Evolutionary conservation across 2,888 invertebrate species (phyloP).

Genomic region (Leptura quadrifasciata): DNA sequence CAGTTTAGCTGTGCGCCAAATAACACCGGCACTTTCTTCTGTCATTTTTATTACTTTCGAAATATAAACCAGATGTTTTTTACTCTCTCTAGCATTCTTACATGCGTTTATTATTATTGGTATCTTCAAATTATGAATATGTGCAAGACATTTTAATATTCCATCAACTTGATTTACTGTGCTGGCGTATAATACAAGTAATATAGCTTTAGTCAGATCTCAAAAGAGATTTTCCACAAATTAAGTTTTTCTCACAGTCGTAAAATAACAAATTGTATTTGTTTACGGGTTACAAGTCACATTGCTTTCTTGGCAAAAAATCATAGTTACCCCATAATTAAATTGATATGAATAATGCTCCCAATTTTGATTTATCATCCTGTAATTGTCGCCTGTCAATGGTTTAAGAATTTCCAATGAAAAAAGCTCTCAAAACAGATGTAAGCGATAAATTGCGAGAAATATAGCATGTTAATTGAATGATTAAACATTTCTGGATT

Average conservation of each 20-base stretch:
- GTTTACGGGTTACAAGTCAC: no score
- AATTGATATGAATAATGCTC: no score
- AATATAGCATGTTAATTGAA: constrained; percentile 44
- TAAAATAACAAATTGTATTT: no score
- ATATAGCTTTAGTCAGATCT: not conserved
- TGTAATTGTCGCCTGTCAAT: not conserved
- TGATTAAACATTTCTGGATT: constrained; percentile 55
- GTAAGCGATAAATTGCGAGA: constrained; percentile 9
- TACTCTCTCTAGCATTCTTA: constrained; percentile 8
- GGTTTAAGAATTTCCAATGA: not conserved
- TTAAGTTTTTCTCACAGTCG: not conserved
- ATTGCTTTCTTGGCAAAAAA: no score
- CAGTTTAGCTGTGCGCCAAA: constrained; percentile 27
- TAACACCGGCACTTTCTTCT: constrained; percentile 34
- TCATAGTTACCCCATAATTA: no score
- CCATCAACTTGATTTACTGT: not conserved
- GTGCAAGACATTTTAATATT: not conserved
- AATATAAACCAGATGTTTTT: constrained; percentile 25
- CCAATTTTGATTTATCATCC: no score
- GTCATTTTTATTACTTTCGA: constrained; percentile 30
- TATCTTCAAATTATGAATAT: constrained; percentile 19
- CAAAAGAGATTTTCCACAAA: not conserved
- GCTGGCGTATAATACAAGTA: not conserved
- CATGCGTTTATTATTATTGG: constrained; percentile 19
- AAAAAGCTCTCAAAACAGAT: not conserved